These are phyloP conservation scores for Pissodes strobi DNA, from an alignment of 1,140 invertebrate species.

Conservation along the genomic window DNA sequence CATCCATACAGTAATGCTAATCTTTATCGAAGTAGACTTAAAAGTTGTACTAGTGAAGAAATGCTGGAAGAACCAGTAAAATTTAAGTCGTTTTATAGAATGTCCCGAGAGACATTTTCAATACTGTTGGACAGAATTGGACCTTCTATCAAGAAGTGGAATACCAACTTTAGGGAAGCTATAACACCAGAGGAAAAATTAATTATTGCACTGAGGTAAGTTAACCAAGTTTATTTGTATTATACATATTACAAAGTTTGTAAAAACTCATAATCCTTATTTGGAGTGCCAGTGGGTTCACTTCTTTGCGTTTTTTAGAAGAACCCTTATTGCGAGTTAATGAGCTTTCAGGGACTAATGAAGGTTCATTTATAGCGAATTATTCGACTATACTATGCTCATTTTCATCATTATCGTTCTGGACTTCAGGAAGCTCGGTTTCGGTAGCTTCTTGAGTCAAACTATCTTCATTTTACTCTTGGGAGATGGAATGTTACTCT, in stretches of 20 bases:
- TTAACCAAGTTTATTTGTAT: constrained; percentile 2
- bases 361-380: constrained; percentile 25
- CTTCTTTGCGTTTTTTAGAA: constrained; percentile 14
- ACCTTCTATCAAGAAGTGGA: neutral
- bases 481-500: constrained; percentile 19
- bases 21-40: constrained; percentile 20
- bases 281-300: constrained; percentile 4
- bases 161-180: constrained; percentile 13
- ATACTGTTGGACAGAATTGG: too few relatives aligned
- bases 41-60: constrained; percentile 17
- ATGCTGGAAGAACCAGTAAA: constrained; percentile 17
- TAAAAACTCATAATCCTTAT: constrained; percentile 7
- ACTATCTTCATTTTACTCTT: constrained; percentile 20
- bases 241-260: neutral
- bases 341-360: constrained; percentile 1
- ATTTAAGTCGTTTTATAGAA: constrained; percentile 25
- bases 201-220: constrained; percentile 7
- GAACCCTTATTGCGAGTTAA: too few relatives aligned
- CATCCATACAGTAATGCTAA: constrained; percentile 4
- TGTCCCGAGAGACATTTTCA: neutral
- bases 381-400: constrained; percentile 9
- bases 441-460: constrained; percentile 11
- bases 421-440: constrained; percentile 26
- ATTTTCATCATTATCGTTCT: constrained; percentile 23
- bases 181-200: constrained; percentile 18